These are phyloP conservation scores for Vicugna pacos DNA, from an alignment of 2,113 vertebrate species.

Conservation along the genomic window DNA sequence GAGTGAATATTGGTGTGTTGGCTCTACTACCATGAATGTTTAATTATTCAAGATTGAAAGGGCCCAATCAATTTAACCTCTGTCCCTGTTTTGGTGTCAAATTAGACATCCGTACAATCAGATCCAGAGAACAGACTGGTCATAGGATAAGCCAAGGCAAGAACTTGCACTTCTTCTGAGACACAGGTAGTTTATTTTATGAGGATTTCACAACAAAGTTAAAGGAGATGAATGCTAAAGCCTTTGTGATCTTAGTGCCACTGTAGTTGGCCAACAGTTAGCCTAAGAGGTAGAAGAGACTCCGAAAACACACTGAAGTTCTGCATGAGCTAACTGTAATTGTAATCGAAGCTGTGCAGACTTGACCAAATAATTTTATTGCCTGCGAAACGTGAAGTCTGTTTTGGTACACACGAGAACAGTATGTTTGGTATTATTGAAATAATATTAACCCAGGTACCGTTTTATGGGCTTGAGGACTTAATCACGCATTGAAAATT, in stretches of 20 bases:
- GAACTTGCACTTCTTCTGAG: not conserved
- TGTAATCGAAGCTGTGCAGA: not conserved
- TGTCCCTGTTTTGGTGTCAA: not conserved
- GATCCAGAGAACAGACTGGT: not conserved
- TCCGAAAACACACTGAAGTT: not conserved
- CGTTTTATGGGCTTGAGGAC: not conserved
- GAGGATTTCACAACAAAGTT: not conserved
- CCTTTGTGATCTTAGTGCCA: not conserved
- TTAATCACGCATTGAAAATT: constrained; percentile 51
- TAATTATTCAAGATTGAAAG: not conserved
- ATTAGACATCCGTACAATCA: not conserved
- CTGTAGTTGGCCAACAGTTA: not conserved
- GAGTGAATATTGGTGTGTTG: not conserved
- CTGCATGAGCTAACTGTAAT: not conserved
- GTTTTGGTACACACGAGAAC: not conserved
- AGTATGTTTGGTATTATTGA: not conserved
- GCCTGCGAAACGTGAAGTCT: not conserved
- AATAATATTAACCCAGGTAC: not conserved
- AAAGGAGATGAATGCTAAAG: not conserved
- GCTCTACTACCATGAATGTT: not conserved
- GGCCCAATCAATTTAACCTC: not conserved
- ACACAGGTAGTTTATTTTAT: not conserved
- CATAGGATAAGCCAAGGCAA: constrained; percentile 15
- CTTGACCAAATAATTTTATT: not conserved
- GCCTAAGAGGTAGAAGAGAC: not conserved